A percentile compares a stretch with the other conserved stretches of the same genome.
Conservation (phyloP, 2,888 invertebrate species). For the Baccha elongata region DNA sequence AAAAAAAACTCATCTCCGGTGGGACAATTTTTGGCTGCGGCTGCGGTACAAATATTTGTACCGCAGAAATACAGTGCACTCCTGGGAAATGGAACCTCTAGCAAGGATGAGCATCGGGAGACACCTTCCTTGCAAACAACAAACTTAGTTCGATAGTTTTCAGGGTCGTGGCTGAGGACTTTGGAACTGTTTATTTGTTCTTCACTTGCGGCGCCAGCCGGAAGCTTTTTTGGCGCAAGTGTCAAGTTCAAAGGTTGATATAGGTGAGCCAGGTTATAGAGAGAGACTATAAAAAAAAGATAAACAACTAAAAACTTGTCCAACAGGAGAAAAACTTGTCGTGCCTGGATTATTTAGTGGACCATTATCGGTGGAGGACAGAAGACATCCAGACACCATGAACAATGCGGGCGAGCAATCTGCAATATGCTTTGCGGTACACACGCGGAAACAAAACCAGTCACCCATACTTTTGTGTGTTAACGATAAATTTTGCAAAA, state of each 20-base stretch:
- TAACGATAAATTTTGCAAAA: conserved; percentile 65
- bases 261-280: no score
- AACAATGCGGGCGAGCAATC: conserved; percentile 44
- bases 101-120: conserved; percentile 4
- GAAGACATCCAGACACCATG: conserved; percentile 28
- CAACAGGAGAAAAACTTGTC: conserved; percentile 65
- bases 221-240: conserved; percentile 53
- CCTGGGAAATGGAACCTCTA: conserved; percentile 43
- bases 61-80: conserved; percentile 54
- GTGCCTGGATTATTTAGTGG: conserved; percentile 71
- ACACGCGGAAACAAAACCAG: conserved; percentile 67
- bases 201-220: no score
- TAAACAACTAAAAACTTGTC: conserved; percentile 32
- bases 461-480: conserved; percentile 38
- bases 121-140: background rate
- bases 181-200: conserved; percentile 43
- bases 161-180: conserved; percentile 71
- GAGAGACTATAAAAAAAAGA: conserved; percentile 18
- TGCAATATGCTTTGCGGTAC: conserved; percentile 63
- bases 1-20: conserved; percentile 44
- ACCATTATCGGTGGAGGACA: conserved; percentile 48
- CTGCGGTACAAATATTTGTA: conserved; percentile 65
- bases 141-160: conserved; percentile 66
- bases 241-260: conserved; percentile 69
- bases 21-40: conserved; percentile 62